Conservation (phyloP, 2,888 invertebrate species). For the Cantharis lateralis region DNA sequence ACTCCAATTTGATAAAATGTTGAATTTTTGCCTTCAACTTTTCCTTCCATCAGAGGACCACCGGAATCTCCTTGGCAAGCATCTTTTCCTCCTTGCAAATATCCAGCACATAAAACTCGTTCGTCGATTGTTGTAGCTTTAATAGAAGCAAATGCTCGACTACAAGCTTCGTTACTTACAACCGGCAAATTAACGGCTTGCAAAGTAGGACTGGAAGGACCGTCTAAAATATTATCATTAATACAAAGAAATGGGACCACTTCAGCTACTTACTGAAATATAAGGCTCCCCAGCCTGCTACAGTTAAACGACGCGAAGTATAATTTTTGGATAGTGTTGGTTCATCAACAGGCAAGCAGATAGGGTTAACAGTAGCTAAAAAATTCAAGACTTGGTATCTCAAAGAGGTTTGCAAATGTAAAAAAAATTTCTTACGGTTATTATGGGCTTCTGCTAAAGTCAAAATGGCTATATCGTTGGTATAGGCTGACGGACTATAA, state of each 20-base stretch:
- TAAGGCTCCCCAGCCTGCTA: constrained; percentile 84
- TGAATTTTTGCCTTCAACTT: constrained; percentile 26
- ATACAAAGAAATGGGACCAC: neutral
- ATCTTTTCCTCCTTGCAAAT: constrained; percentile 67
- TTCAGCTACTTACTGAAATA: constrained; percentile 65
- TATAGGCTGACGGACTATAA: constrained; percentile 61
- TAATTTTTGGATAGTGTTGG: constrained; percentile 61
- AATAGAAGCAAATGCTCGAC: constrained; percentile 61
- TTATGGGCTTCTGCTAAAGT: constrained; percentile 62
- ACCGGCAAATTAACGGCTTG: constrained; percentile 76
- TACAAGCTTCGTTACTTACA: constrained; percentile 65
- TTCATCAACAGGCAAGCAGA: constrained; percentile 72
- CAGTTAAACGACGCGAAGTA: constrained; percentile 66
- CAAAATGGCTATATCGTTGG: constrained; percentile 81
- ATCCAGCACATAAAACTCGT: constrained; percentile 73
- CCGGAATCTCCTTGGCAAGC: constrained; percentile 84
- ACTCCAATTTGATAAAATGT: constrained; percentile 67
- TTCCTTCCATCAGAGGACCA: constrained; percentile 71
- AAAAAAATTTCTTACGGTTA: constrained; percentile 30
- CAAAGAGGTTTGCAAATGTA: neutral
- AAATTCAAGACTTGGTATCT: neutral
- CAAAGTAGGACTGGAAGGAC: constrained; percentile 67
- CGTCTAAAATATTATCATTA: constrained; percentile 60
- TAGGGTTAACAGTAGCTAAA: constrained; percentile 71
- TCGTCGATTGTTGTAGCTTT: constrained; percentile 63